phyloP scores from a whole-genome alignment of 2,797 vertebrate genomes.

The Danio tinwini region DNA sequence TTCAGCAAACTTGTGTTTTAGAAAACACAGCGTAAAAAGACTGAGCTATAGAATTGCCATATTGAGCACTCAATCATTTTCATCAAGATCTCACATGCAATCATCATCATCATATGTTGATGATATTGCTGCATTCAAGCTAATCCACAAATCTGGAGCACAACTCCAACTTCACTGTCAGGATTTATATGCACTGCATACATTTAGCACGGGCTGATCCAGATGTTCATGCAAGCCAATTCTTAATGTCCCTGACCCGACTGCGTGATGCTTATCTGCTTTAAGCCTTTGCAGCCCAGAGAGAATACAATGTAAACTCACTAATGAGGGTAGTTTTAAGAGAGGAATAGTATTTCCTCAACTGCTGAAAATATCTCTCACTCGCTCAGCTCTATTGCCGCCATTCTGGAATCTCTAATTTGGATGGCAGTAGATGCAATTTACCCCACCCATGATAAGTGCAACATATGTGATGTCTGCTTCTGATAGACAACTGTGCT shows the following conservation, averaged over 20 bases:
- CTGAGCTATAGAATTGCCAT: neutral
- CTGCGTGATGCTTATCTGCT: constrained; percentile 35
- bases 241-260: constrained; percentile 1
- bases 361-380: constrained; percentile 48
- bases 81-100: constrained; percentile 4
- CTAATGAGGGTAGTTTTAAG: constrained; percentile 53
- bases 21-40: neutral
- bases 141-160: neutral
- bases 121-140: constrained; percentile 3
- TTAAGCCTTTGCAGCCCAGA: constrained; percentile 18
- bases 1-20: neutral
- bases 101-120: neutral
- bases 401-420: constrained; percentile 48
- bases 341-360: constrained; percentile 52
- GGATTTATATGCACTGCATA: neutral
- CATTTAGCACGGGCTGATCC: constrained; percentile 18
- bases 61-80: neutral
- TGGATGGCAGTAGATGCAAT: constrained; percentile 56
- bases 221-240: constrained; percentile 14
- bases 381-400: constrained; percentile 42
- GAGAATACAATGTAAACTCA: constrained; percentile 47
- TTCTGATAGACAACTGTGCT: constrained; percentile 40
- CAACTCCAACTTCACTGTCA: neutral
- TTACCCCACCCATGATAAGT: constrained; percentile 67
- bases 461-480: constrained; percentile 41